phyloP scores from a whole-genome alignment of 2,797 vertebrate species.

The Cheirogaleus major region DNA sequence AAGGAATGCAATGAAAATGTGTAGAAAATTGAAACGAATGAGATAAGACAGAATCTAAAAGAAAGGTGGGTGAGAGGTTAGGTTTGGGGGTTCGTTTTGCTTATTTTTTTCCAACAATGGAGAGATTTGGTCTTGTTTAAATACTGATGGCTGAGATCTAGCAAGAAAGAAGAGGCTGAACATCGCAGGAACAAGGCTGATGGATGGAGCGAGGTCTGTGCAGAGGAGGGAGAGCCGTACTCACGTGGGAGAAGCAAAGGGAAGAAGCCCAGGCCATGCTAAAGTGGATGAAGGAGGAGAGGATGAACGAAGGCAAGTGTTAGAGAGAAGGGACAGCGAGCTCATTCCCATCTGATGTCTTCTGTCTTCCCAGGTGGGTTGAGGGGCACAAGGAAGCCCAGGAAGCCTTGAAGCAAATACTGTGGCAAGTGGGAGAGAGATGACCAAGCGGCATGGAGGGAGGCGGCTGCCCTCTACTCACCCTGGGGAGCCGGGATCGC shows the following conservation, averaged over 20 bases:
- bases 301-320: background rate
- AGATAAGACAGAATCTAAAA: background rate
- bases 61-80: background rate
- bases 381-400: background rate
- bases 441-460: background rate
- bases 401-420: background rate
- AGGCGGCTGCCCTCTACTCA: background rate
- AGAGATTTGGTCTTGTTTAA: background rate
- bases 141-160: background rate
- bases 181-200: background rate
- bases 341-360: background rate
- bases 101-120: background rate
- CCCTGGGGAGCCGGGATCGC: background rate
- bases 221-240: background rate
- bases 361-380: background rate
- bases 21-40: background rate
- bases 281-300: background rate
- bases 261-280: background rate
- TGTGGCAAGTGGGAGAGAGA: background rate
- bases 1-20: background rate
- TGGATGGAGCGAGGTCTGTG: accelerated
- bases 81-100: background rate
- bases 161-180: background rate
- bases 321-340: background rate
- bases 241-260: background rate